Conservation (phyloP, 2,797 vertebrate species). For the Anomalospiza imberbis region DNA sequence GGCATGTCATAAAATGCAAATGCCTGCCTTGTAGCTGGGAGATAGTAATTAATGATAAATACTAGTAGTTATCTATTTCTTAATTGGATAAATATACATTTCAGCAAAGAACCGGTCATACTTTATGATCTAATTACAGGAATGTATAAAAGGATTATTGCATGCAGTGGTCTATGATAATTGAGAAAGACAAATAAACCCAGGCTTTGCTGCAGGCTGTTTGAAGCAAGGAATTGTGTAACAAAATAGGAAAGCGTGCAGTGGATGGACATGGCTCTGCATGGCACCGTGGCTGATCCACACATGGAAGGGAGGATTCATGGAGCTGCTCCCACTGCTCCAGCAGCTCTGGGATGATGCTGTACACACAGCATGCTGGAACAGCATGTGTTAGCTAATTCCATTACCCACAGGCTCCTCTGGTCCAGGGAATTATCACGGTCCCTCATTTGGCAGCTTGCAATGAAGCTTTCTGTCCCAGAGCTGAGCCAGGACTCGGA, state of each 20-base stretch:
- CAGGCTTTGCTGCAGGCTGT: neutral
- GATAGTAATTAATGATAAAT: conserved; percentile 34
- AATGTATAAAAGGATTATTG: conserved; percentile 10
- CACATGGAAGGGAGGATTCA: neutral
- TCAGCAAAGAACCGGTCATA: neutral
- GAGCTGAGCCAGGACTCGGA: neutral
- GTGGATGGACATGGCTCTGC: neutral
- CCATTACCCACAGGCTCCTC: neutral
- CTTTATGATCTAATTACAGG: conserved; percentile 43
- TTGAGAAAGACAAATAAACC: conserved; percentile 5
- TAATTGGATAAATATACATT: conserved; percentile 29
- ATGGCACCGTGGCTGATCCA: neutral
- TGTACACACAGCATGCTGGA: neutral
- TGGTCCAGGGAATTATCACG: neutral
- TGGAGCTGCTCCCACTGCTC: neutral
- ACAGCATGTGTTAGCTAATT: neutral
- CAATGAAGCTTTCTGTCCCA: neutral
- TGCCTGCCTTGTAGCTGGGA: neutral
- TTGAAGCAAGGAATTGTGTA: neutral
- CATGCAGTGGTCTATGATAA: neutral
- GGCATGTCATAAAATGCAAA: neutral
- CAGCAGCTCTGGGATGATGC: neutral
- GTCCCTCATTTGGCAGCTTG: neutral
- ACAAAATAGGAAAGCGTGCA: neutral
- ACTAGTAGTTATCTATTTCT: neutral